Conservation (phyloP, 2,113 vertebrate species). For the Tenrec ecaudatus region DNA sequence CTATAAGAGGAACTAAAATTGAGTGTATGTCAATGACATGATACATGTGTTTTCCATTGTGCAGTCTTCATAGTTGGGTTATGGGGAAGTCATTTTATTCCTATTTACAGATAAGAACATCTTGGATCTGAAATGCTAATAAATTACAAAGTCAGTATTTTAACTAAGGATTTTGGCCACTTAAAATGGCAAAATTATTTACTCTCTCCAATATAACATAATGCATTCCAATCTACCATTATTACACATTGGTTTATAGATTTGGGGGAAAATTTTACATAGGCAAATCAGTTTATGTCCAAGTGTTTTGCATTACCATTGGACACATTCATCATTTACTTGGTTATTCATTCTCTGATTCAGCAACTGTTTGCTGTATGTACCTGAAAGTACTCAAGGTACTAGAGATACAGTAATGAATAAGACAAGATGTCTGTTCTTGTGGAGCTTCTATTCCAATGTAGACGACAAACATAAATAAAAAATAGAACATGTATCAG, state of each 20-base stretch:
- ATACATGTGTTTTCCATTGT: background rate
- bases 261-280: slow-evolving; percentile 56
- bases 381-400: slow-evolving; percentile 19
- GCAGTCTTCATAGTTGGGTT: background rate
- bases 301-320: slow-evolving; percentile 54
- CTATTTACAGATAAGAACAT: slow-evolving; percentile 32
- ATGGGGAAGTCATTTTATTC: slow-evolving; percentile 16
- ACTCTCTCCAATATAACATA: slow-evolving; percentile 30
- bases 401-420: slow-evolving; percentile 16
- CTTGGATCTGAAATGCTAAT: slow-evolving; percentile 51
- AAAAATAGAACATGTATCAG: background rate
- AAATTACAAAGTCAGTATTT: slow-evolving; percentile 32
- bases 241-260: slow-evolving; percentile 33
- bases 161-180: slow-evolving; percentile 44
- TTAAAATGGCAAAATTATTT: slow-evolving; percentile 58
- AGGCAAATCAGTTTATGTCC: slow-evolving; percentile 59
- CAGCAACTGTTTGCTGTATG: background rate
- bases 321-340: slow-evolving; percentile 55
- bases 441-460: background rate
- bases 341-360: slow-evolving; percentile 65
- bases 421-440: background rate
- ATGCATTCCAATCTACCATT: slow-evolving; percentile 29
- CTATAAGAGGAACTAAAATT: slow-evolving; percentile 31
- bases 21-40: background rate
- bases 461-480: background rate